phyloP scores from a whole-genome alignment of 2,888 invertebrate genomes.

The Caenorhabditis macrosperma region DNA sequence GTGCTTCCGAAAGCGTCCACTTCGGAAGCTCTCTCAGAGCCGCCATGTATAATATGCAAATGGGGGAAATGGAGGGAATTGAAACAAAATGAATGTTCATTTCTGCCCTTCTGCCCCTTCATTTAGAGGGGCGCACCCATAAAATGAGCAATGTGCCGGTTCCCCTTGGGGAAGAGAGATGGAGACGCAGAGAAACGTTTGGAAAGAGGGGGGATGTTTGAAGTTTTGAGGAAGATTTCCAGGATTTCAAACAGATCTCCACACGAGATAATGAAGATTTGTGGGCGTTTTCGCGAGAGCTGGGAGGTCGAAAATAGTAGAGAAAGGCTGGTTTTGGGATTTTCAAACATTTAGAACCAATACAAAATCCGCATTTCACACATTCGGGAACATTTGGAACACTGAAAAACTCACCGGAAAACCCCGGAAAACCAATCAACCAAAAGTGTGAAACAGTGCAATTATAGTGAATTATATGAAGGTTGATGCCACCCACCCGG shows the following conservation, averaged over 20 bases:
- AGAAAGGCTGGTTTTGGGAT: conserved; percentile 5
- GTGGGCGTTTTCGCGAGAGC: neutral
- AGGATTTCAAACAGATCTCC: neutral
- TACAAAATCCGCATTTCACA: neutral
- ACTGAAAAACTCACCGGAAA: no score
- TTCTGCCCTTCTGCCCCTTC: conserved; percentile 35
- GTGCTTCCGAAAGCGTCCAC: neutral
- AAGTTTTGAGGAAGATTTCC: neutral
- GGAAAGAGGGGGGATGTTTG: no score
- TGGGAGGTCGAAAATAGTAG: conserved; percentile 18
- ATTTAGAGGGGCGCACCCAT: conserved; percentile 26
- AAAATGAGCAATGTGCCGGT: neutral
- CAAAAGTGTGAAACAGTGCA: no score
- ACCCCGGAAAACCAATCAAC: no score
- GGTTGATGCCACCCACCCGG: no score
- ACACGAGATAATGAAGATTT: conserved; percentile 15
- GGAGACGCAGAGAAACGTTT: conserved; percentile 7
- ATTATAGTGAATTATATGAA: no score
- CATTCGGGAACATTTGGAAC: no score
- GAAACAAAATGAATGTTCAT: conserved; percentile 27
- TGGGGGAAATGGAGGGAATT: conserved; percentile 32
- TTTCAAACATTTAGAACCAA: neutral
- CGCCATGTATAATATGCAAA: conserved; percentile 23
- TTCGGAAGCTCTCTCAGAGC: no score
- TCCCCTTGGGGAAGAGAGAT: conserved; percentile 17